A percentile compares a stretch with the other conserved stretches of the same genome.
Evolutionary conservation across 2,797 vertebrate genomes (phyloP).

Genomic region (Xyrichtys novacula): DNA sequence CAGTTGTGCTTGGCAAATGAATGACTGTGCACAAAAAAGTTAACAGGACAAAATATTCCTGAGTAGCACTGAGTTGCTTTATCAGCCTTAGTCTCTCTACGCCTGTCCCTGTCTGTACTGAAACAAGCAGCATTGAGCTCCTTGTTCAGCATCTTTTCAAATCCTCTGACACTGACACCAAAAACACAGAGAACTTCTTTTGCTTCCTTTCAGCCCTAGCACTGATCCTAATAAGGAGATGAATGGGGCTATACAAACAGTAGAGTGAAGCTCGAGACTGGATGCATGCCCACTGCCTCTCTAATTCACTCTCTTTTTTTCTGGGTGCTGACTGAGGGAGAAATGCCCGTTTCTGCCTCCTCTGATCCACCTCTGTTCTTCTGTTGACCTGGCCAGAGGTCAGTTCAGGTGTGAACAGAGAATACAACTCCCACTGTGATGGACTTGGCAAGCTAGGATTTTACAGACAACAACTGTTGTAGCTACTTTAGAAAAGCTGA

Average conservation of each 20-base stretch:
- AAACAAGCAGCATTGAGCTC: conserved; percentile 67
- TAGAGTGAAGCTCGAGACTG: conserved; percentile 64
- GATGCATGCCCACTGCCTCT: conserved; percentile 62
- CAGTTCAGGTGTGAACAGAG: conserved; percentile 20
- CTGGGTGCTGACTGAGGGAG: conserved; percentile 20
- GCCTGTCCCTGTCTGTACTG: conserved; percentile 48
- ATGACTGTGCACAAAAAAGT: conserved; percentile 23
- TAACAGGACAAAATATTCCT: conserved; percentile 46
- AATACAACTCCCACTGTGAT: neutral
- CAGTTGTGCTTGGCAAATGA: conserved; percentile 17
- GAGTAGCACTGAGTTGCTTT: conserved; percentile 26
- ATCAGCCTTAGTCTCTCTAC: conserved; percentile 25
- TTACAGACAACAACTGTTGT: neutral
- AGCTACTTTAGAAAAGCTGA: neutral
- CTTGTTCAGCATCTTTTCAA: conserved; percentile 71
- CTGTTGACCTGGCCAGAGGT: conserved; percentile 33
- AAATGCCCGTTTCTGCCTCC: conserved; percentile 28
- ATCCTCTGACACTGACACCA: conserved; percentile 73
- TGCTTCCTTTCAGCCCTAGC: conserved; percentile 66
- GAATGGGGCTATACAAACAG: conserved; percentile 80
- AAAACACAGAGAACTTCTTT: conserved; percentile 69
- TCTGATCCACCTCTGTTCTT: conserved; percentile 29
- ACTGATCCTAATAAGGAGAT: conserved; percentile 84
- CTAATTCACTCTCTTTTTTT: conserved; percentile 5
- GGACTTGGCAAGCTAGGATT: conserved; percentile 1